phyloP scores from a whole-genome alignment of 2,797 vertebrate genomes.

The Anniella stebbinsi region DNA sequence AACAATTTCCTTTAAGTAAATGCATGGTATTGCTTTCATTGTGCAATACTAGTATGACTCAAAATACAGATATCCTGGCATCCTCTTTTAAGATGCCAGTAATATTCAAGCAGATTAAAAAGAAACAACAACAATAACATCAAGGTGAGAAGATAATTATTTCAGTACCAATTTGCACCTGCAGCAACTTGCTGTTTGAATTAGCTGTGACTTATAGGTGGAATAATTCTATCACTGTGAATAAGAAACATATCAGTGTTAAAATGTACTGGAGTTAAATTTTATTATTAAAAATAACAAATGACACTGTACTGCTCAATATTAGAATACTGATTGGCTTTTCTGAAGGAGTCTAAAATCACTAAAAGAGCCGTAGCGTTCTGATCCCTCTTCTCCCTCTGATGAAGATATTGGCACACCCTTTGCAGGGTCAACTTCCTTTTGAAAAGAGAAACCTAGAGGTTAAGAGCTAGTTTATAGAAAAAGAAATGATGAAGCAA shows the following conservation, averaged over 20 bases:
- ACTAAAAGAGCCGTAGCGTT: background rate
- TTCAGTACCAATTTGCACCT: slow-evolving; percentile 51
- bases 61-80: background rate
- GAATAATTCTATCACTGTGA: slow-evolving; percentile 43
- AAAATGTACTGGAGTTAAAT: slow-evolving; percentile 44
- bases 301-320: background rate
- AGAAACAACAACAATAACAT: slow-evolving; percentile 21
- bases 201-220: slow-evolving; percentile 44
- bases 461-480: background rate
- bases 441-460: background rate
- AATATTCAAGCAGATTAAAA: slow-evolving; percentile 31
- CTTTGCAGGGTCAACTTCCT: background rate
- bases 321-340: background rate
- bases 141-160: slow-evolving; percentile 57
- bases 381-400: background rate
- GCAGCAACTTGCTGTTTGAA: slow-evolving; percentile 55
- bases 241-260: slow-evolving; percentile 45
- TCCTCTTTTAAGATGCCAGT: slow-evolving; percentile 19
- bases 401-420: too few relatives aligned
- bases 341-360: slow-evolving; percentile 2
- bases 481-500: background rate
- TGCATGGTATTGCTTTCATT: slow-evolving; percentile 27
- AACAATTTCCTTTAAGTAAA: slow-evolving; percentile 59
- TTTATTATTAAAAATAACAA: slow-evolving; percentile 41
- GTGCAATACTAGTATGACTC: slow-evolving; percentile 44